A percentile compares a stretch with the other conserved stretches of the same genome.
Conservation (phyloP, 2,113 vertebrate genomes). For the Pheucticus melanocephalus region DNA sequence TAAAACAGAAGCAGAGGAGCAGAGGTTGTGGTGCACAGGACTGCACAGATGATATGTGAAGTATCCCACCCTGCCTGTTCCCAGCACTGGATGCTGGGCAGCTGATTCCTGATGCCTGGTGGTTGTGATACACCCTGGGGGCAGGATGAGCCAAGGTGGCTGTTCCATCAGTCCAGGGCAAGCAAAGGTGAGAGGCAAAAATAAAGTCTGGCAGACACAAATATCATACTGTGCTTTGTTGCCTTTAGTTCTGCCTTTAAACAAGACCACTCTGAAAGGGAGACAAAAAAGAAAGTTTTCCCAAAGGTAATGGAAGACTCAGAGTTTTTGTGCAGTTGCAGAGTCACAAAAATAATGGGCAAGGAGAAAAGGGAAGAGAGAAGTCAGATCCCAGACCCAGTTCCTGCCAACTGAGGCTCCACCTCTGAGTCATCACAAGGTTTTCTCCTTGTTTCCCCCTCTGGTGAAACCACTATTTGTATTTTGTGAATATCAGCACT, state of each 20-base stretch:
- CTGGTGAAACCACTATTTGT: neutral
- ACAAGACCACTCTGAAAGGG: neutral
- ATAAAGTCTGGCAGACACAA: neutral
- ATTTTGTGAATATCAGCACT: neutral
- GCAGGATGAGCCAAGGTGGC: neutral
- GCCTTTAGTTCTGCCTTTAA: neutral
- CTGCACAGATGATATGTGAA: neutral
- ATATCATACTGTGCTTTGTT: neutral
- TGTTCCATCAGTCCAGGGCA: rapidly evolving
- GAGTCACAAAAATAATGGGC: neutral
- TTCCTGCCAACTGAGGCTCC: neutral
- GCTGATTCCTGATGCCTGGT: neutral
- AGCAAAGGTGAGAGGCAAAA: neutral
- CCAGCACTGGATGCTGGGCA: rapidly evolving
- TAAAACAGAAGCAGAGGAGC: neutral
- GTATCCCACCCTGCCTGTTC: neutral
- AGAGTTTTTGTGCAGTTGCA: neutral
- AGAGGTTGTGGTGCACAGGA: neutral
- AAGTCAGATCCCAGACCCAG: neutral
- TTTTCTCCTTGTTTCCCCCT: neutral
- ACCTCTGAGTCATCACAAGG: neutral
- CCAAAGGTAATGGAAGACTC: neutral
- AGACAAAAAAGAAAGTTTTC: neutral
- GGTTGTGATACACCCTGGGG: neutral
- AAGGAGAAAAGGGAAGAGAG: neutral